Base-by-base conservation (phyloP, 2,888 invertebrate species). In the Nebria brevicollis region DNA sequence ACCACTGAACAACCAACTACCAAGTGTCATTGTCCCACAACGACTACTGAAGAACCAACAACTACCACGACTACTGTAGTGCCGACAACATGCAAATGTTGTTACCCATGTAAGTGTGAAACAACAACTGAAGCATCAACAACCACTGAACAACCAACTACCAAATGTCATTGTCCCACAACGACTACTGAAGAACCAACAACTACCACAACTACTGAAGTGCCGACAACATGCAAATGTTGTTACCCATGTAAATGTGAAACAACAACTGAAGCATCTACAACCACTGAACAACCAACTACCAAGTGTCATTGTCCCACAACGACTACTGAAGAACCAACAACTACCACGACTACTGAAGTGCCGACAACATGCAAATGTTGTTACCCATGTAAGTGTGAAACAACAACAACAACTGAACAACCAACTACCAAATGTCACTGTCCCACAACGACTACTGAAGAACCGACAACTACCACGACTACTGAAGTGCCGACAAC, bases 171-270 rank as follows among this genome's bases (percentile, higher is more conserved):
- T 34, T 34, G 34, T 5, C 34, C 5, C 34, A 34, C 34, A 34
- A 34, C 73, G 42, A 42, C 15, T 6, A 66, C 68, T 68, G 41
- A 11, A 34, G 64, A 25, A 77, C 70, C 73, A 73, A 73, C 25
- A 73, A 41, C 79, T 66, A 66, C 75, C 1, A 75, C 75, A 6
- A 54, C 79, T 42, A 15, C 73, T 15, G 77, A 72, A 77, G 15
- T 42, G 41, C 54, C 77, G 1, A 72, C 72, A 5, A 64, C 54
- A 34, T 34, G 1, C 10, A 64, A 25, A 26, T 26, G 72, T 68
- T 15, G 26, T 8, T 25, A 1, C 7, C 8, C 26, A 72, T 34
- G 34, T 20, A 41, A 26, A 4, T 34, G 34, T 42, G 13, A 25
- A 73, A 34, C 73, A 25, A 70, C 70, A 11, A 7, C 11, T 7